Conservation (phyloP, 2,888 invertebrate species). For the Germaria angustata region DNA sequence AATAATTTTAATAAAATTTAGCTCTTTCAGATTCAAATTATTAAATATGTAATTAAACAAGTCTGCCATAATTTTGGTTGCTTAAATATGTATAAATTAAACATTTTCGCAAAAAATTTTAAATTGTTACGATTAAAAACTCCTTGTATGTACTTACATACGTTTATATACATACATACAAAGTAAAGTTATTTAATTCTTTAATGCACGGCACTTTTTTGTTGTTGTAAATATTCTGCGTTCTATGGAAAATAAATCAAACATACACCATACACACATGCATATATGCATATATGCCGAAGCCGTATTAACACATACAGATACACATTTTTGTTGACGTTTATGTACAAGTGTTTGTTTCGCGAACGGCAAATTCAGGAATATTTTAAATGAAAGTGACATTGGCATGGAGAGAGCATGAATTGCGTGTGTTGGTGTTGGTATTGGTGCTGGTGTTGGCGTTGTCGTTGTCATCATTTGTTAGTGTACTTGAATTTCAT, state of each 20-base stretch:
- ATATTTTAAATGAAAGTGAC: conserved; percentile 56
- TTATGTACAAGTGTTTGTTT: conserved; percentile 24
- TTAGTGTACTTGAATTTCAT: conserved; percentile 52
- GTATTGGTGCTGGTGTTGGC: neutral
- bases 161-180: neutral
- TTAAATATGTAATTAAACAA: neutral
- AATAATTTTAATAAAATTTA: neutral
- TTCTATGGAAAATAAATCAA: conserved; percentile 13
- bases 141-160: neutral
- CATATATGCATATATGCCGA: too few relatives aligned
- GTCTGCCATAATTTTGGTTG: neutral
- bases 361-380: conserved; percentile 17
- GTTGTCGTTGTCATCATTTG: conserved; percentile 35
- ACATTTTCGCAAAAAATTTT: neutral
- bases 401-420: conserved; percentile 30
- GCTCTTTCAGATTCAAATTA: neutral
- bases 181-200: neutral
- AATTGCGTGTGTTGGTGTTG: conserved; percentile 35
- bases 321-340: neutral
- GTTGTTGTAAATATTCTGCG: neutral
- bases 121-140: neutral
- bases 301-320: neutral
- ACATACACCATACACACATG: neutral
- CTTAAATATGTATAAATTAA: too few relatives aligned
- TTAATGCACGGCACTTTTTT: neutral